Conservation (phyloP, 2,888 invertebrate genomes). For the Zeuzera pyrina region DNA sequence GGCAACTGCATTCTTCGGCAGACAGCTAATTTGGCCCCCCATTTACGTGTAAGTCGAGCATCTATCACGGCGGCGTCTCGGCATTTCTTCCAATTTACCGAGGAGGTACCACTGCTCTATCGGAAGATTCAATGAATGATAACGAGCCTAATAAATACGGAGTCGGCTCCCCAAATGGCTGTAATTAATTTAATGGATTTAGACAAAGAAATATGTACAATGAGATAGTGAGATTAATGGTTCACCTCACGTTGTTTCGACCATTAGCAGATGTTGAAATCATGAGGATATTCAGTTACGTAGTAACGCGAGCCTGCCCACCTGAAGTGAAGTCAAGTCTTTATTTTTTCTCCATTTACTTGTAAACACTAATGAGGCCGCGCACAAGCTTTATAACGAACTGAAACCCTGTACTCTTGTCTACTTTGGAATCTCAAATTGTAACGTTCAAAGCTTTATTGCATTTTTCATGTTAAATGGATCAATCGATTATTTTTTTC, state of each 20-base stretch:
- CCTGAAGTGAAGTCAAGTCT: slow-evolving; percentile 21
- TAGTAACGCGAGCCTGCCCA: slow-evolving; percentile 8
- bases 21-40: slow-evolving; percentile 66
- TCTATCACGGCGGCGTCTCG: slow-evolving; percentile 52
- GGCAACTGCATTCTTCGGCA: slow-evolving; percentile 61
- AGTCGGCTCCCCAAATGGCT: slow-evolving; percentile 62
- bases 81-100: slow-evolving; percentile 56
- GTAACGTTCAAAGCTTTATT: too few relatives aligned
- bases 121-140: slow-evolving; percentile 71
- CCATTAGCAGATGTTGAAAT: slow-evolving; percentile 37
- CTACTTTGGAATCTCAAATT: slow-evolving; percentile 40
- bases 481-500: too few relatives aligned
- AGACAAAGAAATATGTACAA: slow-evolving; percentile 71
- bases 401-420: slow-evolving; percentile 48
- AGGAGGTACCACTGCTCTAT: slow-evolving; percentile 41
- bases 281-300: slow-evolving; percentile 21
- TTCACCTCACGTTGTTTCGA: slow-evolving; percentile 46
- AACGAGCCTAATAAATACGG: slow-evolving; percentile 71
- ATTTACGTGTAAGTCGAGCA: slow-evolving; percentile 62
- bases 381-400: slow-evolving; percentile 44
- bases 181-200: slow-evolving; percentile 73
- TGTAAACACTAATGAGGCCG: slow-evolving; percentile 57
- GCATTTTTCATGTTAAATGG: too few relatives aligned
- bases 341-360: slow-evolving; percentile 44
- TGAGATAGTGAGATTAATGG: slow-evolving; percentile 68